Percentiles rank a stretch among this genome's conserved stretches.
Conservation (phyloP, 2,113 vertebrate genomes). For the Chrysemys picta region DNA sequence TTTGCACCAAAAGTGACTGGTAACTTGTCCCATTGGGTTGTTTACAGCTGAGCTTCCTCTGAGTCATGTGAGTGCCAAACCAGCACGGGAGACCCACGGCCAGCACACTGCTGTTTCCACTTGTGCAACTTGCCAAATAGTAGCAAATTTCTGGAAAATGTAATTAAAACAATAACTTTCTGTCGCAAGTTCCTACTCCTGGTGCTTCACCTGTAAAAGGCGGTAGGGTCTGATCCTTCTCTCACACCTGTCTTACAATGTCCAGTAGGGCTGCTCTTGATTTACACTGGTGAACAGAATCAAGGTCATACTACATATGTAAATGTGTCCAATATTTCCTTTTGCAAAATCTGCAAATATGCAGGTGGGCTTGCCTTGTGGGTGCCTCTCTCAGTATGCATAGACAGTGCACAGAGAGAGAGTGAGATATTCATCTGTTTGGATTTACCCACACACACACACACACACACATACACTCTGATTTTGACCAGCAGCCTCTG, state of each 20-base stretch:
- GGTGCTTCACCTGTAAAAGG: background rate
- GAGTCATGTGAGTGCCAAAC: slow-evolving; percentile 66
- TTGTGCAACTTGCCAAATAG: slow-evolving; percentile 60
- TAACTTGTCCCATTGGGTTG: slow-evolving; percentile 49
- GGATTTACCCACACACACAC: fast-evolving
- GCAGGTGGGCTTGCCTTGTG: background rate
- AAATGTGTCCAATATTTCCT: background rate
- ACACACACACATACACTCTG: background rate
- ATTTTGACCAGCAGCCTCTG: fast-evolving
- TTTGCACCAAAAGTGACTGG: slow-evolving; percentile 62
- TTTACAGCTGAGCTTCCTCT: slow-evolving; percentile 73
- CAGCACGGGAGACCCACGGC: background rate
- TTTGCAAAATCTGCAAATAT: background rate
- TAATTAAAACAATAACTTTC: background rate
- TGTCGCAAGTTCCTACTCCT: background rate
- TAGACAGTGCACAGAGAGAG: fast-evolving
- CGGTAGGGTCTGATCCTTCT: background rate
- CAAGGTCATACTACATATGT: background rate
- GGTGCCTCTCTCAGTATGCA: background rate
- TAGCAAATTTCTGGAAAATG: slow-evolving; percentile 61
- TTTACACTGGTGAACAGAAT: slow-evolving; percentile 52
- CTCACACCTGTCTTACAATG: background rate
- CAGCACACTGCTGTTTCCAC: slow-evolving; percentile 30
- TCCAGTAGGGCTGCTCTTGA: background rate
- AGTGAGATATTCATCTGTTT: background rate